Conservation (phyloP, 1,140 invertebrate genomes). For the Stegodyphus dumicola region DNA sequence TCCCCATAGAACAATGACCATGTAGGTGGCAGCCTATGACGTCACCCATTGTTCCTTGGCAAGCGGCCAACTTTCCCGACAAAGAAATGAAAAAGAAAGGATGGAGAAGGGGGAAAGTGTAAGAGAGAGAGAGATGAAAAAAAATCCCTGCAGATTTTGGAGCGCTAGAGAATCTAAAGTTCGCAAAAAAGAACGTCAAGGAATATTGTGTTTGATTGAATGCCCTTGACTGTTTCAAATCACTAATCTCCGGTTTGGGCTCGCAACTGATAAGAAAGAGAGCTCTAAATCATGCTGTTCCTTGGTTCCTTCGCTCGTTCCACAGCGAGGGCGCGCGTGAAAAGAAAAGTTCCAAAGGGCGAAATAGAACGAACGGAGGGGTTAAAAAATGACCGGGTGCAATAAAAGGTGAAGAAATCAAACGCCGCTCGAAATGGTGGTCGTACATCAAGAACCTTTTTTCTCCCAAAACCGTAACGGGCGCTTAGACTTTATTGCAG, state of each 20-base stretch:
- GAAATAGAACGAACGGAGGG: slow-evolving; percentile 26
- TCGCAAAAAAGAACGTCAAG: slow-evolving; percentile 25
- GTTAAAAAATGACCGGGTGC: slow-evolving; percentile 16
- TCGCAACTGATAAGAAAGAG: not conserved
- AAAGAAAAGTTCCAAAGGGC: not conserved
- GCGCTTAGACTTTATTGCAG: slow-evolving; percentile 44
- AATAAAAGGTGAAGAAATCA: slow-evolving; percentile 55
- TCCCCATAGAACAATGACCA: slow-evolving; percentile 39
- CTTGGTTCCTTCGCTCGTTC: slow-evolving; percentile 14
- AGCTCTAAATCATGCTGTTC: slow-evolving; percentile 25
- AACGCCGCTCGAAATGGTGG: slow-evolving; percentile 29
- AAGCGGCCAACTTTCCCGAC: slow-evolving; percentile 36
- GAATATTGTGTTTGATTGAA: slow-evolving; percentile 59
- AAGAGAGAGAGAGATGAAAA: not conserved
- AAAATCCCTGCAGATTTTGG: slow-evolving; percentile 26
- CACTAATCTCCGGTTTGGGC: slow-evolving; percentile 52
- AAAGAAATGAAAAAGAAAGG: slow-evolving; percentile 25
- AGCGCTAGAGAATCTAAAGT: slow-evolving; percentile 35
- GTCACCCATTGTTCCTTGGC: slow-evolving; percentile 57
- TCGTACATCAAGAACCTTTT: slow-evolving; percentile 46
- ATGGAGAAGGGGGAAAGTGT: not conserved
- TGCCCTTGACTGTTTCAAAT: slow-evolving; percentile 51
- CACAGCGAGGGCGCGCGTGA: not conserved
- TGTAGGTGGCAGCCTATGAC: slow-evolving; percentile 53
- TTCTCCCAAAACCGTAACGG: slow-evolving; percentile 18